Conservation (phyloP, 2,888 invertebrate species). For the Deladenus siricidicola region DNA sequence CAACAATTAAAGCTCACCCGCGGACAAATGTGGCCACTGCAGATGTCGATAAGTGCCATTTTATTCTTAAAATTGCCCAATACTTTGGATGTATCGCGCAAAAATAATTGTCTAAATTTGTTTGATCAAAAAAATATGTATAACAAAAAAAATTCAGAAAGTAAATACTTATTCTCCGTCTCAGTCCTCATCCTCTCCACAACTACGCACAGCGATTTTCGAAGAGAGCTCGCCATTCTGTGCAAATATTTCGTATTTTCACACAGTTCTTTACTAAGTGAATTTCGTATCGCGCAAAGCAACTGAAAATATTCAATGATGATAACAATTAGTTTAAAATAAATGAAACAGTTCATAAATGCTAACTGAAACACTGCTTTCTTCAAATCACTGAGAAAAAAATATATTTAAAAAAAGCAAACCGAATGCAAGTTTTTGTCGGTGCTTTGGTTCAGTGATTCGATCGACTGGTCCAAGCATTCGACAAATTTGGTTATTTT, state of each 20-base stretch:
- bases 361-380: too few relatives aligned
- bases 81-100: conserved; percentile 6
- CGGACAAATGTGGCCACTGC: conserved; percentile 7
- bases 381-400: too few relatives aligned
- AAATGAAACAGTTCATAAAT: too few relatives aligned
- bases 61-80: conserved; percentile 16
- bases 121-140: not conserved
- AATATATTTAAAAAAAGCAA: too few relatives aligned
- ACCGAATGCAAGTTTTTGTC: too few relatives aligned
- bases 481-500: not conserved
- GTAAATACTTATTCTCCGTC: not conserved
- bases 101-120: conserved; percentile 3
- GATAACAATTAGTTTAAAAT: too few relatives aligned
- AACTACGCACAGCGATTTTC: not conserved
- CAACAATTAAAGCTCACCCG: too few relatives aligned
- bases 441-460: too few relatives aligned
- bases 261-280: too few relatives aligned
- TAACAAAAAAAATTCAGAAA: not conserved
- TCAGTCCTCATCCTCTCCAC: not conserved
- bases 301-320: too few relatives aligned
- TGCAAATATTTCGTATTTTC: too few relatives aligned
- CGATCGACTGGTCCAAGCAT: not conserved
- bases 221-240: not conserved
- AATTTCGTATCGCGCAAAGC: too few relatives aligned
- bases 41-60: conserved; percentile 23